Evolutionary conservation across 2,113 vertebrate species (phyloP).

Genomic region (Passer domesticus): DNA sequence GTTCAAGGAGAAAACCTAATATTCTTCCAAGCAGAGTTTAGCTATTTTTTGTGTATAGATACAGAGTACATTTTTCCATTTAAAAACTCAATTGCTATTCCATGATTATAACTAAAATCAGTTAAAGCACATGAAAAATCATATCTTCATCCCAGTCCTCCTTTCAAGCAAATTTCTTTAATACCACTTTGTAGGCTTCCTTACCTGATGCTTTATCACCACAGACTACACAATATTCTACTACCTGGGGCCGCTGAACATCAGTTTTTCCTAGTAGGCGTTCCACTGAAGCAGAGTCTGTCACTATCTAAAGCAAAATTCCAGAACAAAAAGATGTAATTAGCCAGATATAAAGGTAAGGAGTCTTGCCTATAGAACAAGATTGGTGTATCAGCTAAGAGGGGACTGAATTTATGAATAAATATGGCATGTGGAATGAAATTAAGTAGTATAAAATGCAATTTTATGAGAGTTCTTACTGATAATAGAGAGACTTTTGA

Average conservation of each 20-base stretch:
- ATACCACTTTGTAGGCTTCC: background rate
- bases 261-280: slow-evolving; percentile 91
- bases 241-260: slow-evolving; percentile 86
- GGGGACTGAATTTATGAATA: background rate
- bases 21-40: background rate
- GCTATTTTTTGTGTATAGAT: background rate
- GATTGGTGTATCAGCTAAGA: background rate
- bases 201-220: slow-evolving; percentile 98
- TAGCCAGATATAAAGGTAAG: background rate
- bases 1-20: background rate
- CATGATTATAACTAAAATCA: background rate
- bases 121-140: background rate
- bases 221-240: slow-evolving; percentile 96
- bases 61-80: background rate
- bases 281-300: slow-evolving; percentile 94
- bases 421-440: background rate
- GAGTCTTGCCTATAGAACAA: background rate
- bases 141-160: background rate
- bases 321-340: background rate
- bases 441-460: background rate
- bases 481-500: background rate
- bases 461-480: background rate
- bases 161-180: background rate
- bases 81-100: background rate
- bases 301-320: slow-evolving; percentile 86